Percentiles rank a stretch among this genome's conserved stretches.
Evolutionary conservation across 2,888 invertebrate genomes (phyloP).

Genomic region (Ochlodes sylvanus): DNA sequence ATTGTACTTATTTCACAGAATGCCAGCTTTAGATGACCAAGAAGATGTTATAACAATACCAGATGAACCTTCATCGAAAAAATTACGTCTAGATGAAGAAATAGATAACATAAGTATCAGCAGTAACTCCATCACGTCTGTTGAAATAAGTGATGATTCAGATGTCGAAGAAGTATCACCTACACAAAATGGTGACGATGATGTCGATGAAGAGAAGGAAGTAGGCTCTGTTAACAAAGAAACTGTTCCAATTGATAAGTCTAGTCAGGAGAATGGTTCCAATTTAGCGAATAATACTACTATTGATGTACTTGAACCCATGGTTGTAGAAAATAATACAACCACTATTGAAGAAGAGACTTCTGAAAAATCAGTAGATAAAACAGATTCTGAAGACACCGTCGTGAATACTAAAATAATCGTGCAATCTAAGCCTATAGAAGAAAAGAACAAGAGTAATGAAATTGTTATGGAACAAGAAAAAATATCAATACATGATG

Average conservation of each 20-base stretch:
- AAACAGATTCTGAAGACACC: background rate
- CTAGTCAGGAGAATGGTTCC: background rate
- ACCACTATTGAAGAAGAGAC: constrained; percentile 10
- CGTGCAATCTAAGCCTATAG: background rate
- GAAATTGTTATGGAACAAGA: constrained; percentile 21
- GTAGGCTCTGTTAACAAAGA: constrained; percentile 3
- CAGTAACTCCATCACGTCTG: constrained; percentile 62
- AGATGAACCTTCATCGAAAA: constrained; percentile 66
- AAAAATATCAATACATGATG: constrained; percentile 50
- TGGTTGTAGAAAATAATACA: constrained; percentile 15
- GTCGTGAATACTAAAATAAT: constrained; percentile 19
- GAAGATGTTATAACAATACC: constrained; percentile 56
- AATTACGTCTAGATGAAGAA: constrained; percentile 54
- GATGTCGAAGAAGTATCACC: constrained; percentile 49
- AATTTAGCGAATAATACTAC: background rate
- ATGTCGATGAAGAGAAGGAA: constrained; percentile 17
- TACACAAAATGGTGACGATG: constrained; percentile 34
- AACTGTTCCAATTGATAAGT: constrained; percentile 8
- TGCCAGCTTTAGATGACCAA: constrained; percentile 48
- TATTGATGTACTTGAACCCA: constrained; percentile 21
- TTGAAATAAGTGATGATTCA: constrained; percentile 62
- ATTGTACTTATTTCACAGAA: constrained; percentile 48
- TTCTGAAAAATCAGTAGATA: constrained; percentile 8
- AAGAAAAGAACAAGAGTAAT: background rate
- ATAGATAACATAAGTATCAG: constrained; percentile 68